Conservation (phyloP, 1,140 invertebrate genomes). For the Pseudobourletiella spinata region DNA sequence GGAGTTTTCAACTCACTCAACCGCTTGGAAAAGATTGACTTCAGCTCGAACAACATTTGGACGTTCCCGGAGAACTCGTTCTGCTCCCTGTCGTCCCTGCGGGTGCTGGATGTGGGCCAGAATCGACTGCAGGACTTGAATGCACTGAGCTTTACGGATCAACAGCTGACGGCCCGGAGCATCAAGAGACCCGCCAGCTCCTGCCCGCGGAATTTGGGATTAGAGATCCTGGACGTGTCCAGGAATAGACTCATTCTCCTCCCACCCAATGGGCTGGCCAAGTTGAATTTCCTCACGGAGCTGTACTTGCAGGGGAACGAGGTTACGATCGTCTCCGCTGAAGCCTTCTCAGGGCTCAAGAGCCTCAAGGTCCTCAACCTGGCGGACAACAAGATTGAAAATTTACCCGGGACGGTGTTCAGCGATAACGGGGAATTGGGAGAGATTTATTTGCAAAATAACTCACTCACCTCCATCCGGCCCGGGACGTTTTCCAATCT, state of each 20-base stretch:
- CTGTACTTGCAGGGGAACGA: conserved; percentile 72
- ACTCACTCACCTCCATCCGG: conserved; percentile 69
- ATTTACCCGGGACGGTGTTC: conserved; percentile 70
- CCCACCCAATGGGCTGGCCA: conserved; percentile 66
- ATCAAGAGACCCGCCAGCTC: conserved; percentile 41
- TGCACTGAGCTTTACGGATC: conserved; percentile 61
- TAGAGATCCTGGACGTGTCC: conserved; percentile 71
- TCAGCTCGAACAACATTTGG: conserved; percentile 79
- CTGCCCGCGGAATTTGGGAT: conserved; percentile 57
- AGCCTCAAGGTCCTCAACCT: conserved; percentile 69
- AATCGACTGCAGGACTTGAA: conserved; percentile 61
- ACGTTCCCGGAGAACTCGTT: conserved; percentile 74
- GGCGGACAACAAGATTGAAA: conserved; percentile 75
- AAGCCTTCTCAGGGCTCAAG: conserved; percentile 64
- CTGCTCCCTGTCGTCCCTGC: conserved; percentile 60
- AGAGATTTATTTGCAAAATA: conserved; percentile 78
- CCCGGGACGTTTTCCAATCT: conserved; percentile 71
- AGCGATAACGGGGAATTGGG: conserved; percentile 65
- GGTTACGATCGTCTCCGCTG: conserved; percentile 72
- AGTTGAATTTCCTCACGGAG: conserved; percentile 62
- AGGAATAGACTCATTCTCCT: conserved; percentile 71
- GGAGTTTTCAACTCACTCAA: conserved; percentile 66
- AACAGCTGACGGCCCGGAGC: conserved; percentile 38
- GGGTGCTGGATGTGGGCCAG: conserved; percentile 48
- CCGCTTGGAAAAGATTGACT: conserved; percentile 62